Evolutionary conservation across 2,797 vertebrate genomes (phyloP), one percentile per base, ranked within the genome.

Genomic region (Gambelia wislizenii): DNA sequence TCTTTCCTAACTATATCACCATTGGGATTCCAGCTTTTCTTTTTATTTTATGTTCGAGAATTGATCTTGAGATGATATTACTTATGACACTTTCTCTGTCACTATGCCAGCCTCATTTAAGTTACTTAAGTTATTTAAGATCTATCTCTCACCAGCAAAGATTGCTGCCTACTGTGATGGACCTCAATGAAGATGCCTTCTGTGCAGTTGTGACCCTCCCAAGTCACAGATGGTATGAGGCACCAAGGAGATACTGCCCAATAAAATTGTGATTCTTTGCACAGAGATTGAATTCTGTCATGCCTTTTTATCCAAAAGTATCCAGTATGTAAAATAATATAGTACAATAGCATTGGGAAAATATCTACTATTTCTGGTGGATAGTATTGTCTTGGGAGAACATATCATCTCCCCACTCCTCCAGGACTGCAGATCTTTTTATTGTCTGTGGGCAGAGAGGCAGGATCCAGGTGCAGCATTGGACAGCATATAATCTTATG

Each of bases 1-100:
- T 90, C 13, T 88, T 83, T 86, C 85, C 90, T 54, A 74, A 64
- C 8, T 67, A 69, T 82, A 36, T 6, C 47, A 87, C 75, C 30
- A 77, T 39, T 64, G 59, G 36, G 44, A 30, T 82, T 36, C 18
- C 27, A 56, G 9, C 7, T 85, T 86, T 67, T 14, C 33, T 85
- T 85, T 56, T 33, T 33, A 52, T 18, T 7, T 54, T 47, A 42
- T 10, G 9, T 82, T 82, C 47, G 64, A 52, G 42, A 64, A 89
- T 75, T 33, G 6, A 49, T 67, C 22, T 33, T 67, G 44, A 76
- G 42, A n/a, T 61, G 16, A 74, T 59, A 33, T 16, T 22, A 75
- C 2, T 75, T 36, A 80, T 47, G 5, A 49, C 61, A 49, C 22
- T 3, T 72, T 20, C 64, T 42, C 33, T 14, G 16, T 39, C 27